These are phyloP conservation scores for Atrina japonica DNA, from an alignment of 2,888 invertebrate species.

Conservation along the genomic window DNA sequence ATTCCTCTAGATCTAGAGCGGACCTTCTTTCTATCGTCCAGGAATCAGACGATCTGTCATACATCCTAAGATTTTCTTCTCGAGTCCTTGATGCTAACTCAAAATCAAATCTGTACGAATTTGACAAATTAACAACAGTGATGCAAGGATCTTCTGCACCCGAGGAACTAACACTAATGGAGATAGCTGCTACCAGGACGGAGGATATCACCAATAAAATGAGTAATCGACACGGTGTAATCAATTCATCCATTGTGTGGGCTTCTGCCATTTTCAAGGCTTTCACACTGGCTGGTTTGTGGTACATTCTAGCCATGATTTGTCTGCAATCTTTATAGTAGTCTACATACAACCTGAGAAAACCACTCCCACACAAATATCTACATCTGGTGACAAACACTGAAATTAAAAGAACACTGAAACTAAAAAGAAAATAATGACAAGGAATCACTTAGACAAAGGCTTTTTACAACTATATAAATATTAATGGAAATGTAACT, in stretches of 20 bases:
- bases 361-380: no score
- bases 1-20: constrained; percentile 73
- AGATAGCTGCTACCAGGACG: constrained; percentile 25
- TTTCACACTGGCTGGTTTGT: constrained; percentile 19
- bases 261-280: constrained; percentile 6
- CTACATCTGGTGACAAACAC: no score
- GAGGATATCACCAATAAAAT: constrained; percentile 47
- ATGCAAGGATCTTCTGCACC: neutral
- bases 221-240: constrained; percentile 53
- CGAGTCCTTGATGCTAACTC: constrained; percentile 48
- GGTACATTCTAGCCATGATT: constrained; percentile 12
- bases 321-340: no score
- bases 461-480: no score
- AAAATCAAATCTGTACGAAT: constrained; percentile 56
- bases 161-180: constrained; percentile 22
- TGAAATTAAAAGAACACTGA: no score
- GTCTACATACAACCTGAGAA: no score
- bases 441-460: no score
- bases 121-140: constrained; percentile 16
- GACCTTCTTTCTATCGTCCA: constrained; percentile 69
- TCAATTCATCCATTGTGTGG: constrained; percentile 41
- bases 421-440: no score
- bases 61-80: constrained; percentile 63
- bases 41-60: constrained; percentile 42
- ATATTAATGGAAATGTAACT: no score